Base-by-base conservation (phyloP, 2,888 invertebrate species). In the Agrochola lota region DNA sequence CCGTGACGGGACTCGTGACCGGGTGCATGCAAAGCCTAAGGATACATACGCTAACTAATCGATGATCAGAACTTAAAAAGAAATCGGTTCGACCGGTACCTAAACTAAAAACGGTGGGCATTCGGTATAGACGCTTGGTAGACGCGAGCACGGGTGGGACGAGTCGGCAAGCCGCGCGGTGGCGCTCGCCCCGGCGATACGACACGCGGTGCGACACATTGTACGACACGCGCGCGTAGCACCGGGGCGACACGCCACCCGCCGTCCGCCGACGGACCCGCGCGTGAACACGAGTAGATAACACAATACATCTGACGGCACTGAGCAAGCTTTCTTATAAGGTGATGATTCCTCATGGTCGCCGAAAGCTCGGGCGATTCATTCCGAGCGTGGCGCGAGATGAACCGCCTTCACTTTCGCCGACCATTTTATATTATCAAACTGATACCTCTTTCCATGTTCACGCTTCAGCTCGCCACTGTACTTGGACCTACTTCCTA, bases 381-480 rank as follows among this genome's bases (percentile, higher is more conserved):
- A 94, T 92, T 87, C 93, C 92, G 93, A 87, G 90, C 91, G 88
- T 88, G 91, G 89, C 89, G 87, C 91, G 91, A 91, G 90, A 92
- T 94, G 94, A 93, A 91, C 95, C 95, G 95, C 95, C 95, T 94
- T 94, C 94, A 93, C 96, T 95, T 94, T 93, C 95, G 93, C 91
- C 93, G 92, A 91, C 91, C 94, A 92, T 91, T 92, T 94, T 93
- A 95, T 93, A 95, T 93, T 88, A 92, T 95, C 94, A 96, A 96
- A 95, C 94, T 94, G 97, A 97, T 98, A 99, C 99, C 99, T 99
- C 98, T 99, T 99, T 98, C 99, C 99, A 97, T 99, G 99, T 98
- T 99, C 99, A 97, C 99, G 98, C 98, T 99, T 99, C 98, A 99
- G 99, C 97, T 99, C 99, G 97, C 99, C 99, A 97, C 99, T 99